Evolutionary conservation across 2,888 invertebrate species (phyloP).

Genomic region (Macrostomum cliftonense): DNA sequence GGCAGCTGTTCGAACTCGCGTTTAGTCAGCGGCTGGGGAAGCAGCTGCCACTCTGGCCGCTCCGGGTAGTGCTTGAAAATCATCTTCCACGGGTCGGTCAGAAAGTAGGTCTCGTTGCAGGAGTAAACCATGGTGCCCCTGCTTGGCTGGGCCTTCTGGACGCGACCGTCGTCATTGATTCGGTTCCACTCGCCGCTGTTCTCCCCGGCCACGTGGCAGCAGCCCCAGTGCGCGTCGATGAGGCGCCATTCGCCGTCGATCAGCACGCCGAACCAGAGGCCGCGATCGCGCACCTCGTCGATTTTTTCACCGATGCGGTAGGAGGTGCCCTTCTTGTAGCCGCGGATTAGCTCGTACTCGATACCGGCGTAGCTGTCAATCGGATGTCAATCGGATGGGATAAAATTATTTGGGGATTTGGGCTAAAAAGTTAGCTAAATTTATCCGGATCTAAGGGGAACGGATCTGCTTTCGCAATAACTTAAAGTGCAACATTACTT

Average conservation of each 20-base stretch:
- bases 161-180: conserved; percentile 2
- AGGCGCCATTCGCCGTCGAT: conserved; percentile 5
- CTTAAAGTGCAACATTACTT: too few relatives aligned
- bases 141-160: neutral
- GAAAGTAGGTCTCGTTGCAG: conserved; percentile 5
- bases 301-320: too few relatives aligned
- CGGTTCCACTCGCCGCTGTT: conserved; percentile 3
- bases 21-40: conserved; percentile 1
- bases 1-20: conserved; percentile 3
- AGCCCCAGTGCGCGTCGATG: conserved; percentile 2
- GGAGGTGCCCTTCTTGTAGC: too few relatives aligned
- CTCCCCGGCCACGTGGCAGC: neutral
- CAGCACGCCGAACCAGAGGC: conserved; percentile 2
- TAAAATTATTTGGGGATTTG: too few relatives aligned
- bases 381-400: too few relatives aligned
- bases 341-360: too few relatives aligned
- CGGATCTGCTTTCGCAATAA: too few relatives aligned
- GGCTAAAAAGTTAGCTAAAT: too few relatives aligned
- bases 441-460: too few relatives aligned
- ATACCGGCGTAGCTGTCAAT: too few relatives aligned
- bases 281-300: too few relatives aligned
- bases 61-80: conserved; percentile 4
- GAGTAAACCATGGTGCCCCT: neutral
- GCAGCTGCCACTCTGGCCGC: conserved; percentile 5
- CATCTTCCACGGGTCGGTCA: conserved; percentile 5